These are phyloP conservation scores for Clostera curtula DNA, from an alignment of 2,888 invertebrate species.

Conservation along the genomic window DNA sequence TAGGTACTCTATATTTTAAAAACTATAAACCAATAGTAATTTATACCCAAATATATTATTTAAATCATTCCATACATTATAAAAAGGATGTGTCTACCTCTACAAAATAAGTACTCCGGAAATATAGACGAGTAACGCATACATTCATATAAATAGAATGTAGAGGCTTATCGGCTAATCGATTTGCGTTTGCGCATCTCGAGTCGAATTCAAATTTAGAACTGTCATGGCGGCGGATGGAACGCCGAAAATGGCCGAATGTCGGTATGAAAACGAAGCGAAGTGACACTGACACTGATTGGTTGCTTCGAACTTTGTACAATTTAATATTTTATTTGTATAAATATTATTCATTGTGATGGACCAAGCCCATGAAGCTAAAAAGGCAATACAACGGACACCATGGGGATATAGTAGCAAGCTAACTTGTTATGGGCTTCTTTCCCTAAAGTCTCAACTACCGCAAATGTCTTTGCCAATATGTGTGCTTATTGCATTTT, in stretches of 20 bases:
- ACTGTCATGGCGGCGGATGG: conserved; percentile 58
- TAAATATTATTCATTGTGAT: too few relatives aligned
- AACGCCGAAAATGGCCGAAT: conserved; percentile 42
- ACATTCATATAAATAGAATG: conserved; percentile 28
- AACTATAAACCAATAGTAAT: too few relatives aligned
- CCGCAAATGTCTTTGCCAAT: too few relatives aligned
- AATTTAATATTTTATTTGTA: too few relatives aligned
- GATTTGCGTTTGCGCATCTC: conserved; percentile 63
- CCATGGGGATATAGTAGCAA: too few relatives aligned
- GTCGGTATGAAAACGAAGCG: conserved; percentile 37
- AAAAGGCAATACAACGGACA: too few relatives aligned
- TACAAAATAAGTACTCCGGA: conserved; percentile 47
- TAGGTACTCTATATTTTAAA: too few relatives aligned
- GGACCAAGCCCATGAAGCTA: too few relatives aligned
- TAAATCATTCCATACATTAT: conserved; percentile 21
- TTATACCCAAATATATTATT: conserved; percentile 20
- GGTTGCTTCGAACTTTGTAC: conserved; percentile 38
- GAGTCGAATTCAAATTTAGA: conserved; percentile 67
- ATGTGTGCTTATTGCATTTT: too few relatives aligned
- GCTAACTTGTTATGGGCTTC: too few relatives aligned
- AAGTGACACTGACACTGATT: conserved; percentile 62
- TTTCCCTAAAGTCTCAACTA: too few relatives aligned
- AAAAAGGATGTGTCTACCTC: too few relatives aligned
- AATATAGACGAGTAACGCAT: conserved; percentile 37
- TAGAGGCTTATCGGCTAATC: conserved; percentile 60